These are phyloP conservation scores for Scrobipalpa costella DNA, from an alignment of 2,888 invertebrate genomes.

Conservation along the genomic window DNA sequence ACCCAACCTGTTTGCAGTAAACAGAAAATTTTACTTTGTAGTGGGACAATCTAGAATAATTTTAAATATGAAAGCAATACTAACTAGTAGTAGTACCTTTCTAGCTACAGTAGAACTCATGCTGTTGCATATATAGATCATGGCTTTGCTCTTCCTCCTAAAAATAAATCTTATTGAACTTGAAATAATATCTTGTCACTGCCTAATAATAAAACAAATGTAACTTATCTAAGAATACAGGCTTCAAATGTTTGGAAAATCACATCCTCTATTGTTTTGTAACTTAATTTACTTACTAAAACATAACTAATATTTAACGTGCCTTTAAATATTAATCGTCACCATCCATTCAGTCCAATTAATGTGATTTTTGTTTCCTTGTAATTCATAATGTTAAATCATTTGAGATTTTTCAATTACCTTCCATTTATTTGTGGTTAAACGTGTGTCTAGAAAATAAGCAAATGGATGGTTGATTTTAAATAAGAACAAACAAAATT, in stretches of 20 bases:
- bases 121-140: neutral
- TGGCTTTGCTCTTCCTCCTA: neutral
- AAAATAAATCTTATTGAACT: neutral
- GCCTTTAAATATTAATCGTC: conserved; percentile 66
- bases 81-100: neutral
- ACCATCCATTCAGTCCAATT: conserved; percentile 63
- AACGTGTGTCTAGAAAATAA: neutral
- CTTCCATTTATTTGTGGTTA: neutral
- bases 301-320: too few species aligned
- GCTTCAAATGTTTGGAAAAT: conserved; percentile 34
- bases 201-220: neutral
- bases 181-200: neutral
- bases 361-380: neutral
- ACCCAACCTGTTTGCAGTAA: neutral
- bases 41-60: neutral
- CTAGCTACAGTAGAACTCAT: neutral
- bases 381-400: neutral
- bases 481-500: conserved; percentile 28
- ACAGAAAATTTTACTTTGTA: neutral
- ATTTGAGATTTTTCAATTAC: conserved; percentile 1
- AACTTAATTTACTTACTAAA: conserved; percentile 44
- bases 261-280: conserved; percentile 35
- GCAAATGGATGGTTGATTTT: neutral
- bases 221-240: conserved; percentile 23
- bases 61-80: neutral